phyloP scores from a whole-genome alignment of 2,113 vertebrate genomes.

The Narcine bancroftii region DNA sequence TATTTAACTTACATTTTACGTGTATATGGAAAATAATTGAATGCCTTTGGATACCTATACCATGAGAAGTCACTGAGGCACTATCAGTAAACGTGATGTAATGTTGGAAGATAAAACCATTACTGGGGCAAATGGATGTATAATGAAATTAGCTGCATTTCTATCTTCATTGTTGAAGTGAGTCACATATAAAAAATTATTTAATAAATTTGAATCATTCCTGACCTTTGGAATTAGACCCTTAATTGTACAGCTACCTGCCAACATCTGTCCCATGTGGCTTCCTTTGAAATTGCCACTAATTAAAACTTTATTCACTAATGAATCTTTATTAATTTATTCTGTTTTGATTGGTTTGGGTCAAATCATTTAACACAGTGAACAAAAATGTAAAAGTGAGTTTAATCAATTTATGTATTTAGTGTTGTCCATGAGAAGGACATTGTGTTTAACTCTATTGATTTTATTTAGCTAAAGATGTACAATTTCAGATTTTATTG shows the following conservation, averaged over 20 bases:
- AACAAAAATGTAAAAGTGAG: neutral
- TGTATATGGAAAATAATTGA: neutral
- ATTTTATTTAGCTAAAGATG: neutral
- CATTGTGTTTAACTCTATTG: neutral
- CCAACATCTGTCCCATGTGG: no score
- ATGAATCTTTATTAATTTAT: no score
- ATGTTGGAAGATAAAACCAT: neutral
- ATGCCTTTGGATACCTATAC: neutral
- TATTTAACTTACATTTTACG: no score
- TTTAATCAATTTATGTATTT: neutral
- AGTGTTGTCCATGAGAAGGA: neutral
- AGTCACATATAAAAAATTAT: neutral
- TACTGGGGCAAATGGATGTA: neutral
- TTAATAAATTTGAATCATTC: neutral
- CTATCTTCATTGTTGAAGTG: neutral
- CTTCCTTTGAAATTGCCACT: neutral
- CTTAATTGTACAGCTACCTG: neutral
- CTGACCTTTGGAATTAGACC: neutral
- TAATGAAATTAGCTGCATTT: neutral
- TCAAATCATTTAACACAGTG: neutral
- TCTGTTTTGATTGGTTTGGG: neutral
- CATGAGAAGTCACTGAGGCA: neutral
- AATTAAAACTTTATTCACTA: neutral
- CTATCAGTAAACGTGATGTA: neutral
- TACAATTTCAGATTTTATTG: neutral